A percentile compares a stretch with the other conserved stretches of the same genome.
Conservation (phyloP, 2,888 invertebrate species). For the Willowsia nigromaculata region DNA sequence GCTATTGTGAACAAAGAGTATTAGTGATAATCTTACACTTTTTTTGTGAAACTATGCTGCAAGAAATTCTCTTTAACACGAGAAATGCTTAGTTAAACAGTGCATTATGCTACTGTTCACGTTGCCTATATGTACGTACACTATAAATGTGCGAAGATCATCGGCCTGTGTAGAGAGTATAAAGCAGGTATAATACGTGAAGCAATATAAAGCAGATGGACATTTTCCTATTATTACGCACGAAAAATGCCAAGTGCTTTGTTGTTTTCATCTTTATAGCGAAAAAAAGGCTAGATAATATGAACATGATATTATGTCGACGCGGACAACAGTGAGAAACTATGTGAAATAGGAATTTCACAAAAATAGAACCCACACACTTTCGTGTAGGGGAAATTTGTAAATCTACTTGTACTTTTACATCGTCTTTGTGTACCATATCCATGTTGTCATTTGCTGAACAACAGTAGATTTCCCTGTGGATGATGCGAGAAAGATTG, state of each 20-base stretch:
- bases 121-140: not conserved
- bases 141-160: not conserved
- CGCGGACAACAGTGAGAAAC: not conserved
- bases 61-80: constrained; percentile 2
- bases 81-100: constrained; percentile 32
- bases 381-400: not conserved
- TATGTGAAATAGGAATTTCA: not conserved
- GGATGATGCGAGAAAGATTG: constrained; percentile 37
- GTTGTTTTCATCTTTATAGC: constrained; percentile 1
- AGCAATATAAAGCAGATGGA: not conserved
- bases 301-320: not conserved
- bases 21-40: not conserved
- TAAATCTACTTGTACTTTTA: not conserved
- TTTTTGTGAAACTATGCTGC: not conserved
- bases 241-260: not conserved
- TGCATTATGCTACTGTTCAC: too few species aligned
- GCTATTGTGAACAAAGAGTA: constrained; percentile 13
- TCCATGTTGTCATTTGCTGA: not conserved
- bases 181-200: not conserved
- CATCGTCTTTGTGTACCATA: not conserved
- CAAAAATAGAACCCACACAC: not conserved
- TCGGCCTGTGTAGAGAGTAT: not conserved
- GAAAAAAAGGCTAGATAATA: not conserved
- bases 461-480: constrained; percentile 37
- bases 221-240: constrained; percentile 4